A percentile compares a stretch with the other conserved stretches of the same genome.
phyloP scores from a whole-genome alignment of 2,113 vertebrate genomes.

The Nycticorax nycticorax region DNA sequence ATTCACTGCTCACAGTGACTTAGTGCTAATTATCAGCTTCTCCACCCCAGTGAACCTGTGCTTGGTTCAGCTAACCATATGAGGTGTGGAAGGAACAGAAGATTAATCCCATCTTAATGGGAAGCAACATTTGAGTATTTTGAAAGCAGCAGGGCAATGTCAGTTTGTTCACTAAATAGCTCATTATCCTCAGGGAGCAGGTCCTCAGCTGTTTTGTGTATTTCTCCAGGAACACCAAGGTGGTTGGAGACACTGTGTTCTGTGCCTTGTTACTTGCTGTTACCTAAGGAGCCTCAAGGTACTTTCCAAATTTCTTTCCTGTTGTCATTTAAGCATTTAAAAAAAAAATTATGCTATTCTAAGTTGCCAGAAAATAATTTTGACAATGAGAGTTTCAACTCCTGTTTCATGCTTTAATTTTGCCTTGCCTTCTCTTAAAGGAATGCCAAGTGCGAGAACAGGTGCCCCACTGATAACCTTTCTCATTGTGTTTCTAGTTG shows the following conservation, averaged over 20 bases:
- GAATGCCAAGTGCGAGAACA: not conserved
- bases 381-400: not conserved
- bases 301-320: not conserved
- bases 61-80: not conserved
- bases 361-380: not conserved
- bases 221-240: not conserved
- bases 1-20: not conserved
- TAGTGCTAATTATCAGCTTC: not conserved
- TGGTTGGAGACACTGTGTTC: not conserved
- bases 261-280: not conserved
- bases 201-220: not conserved
- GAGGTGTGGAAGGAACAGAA: not conserved
- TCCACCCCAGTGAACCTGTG: not conserved
- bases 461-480: not conserved
- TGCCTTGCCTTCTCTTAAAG: not conserved
- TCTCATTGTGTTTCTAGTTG: not conserved
- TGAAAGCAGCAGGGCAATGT: not conserved
- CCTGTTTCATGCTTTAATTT: not conserved
- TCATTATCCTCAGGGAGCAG: not conserved
- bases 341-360: not conserved
- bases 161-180: not conserved
- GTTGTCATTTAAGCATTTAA: not conserved
- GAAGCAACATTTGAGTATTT: not conserved
- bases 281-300: not conserved
- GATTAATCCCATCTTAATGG: not conserved